Evolutionary conservation across 2,888 invertebrate species (phyloP), one percentile per base, ranked within the genome.

Genomic region (Mythimna albipuncta): DNA sequence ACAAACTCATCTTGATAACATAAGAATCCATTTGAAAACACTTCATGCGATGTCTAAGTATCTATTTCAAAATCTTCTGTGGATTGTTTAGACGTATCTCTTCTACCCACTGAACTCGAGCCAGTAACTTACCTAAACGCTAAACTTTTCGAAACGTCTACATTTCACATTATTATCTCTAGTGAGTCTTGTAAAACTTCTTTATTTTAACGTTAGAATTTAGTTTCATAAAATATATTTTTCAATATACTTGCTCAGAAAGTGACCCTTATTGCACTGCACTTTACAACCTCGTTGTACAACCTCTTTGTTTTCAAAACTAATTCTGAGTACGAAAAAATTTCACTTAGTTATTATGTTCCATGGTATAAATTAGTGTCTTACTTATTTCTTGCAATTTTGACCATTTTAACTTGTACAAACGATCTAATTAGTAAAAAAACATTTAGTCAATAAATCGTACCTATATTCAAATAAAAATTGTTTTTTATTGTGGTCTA

Each of bases 31-130:
- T 89, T 89, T 88, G 82, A 88, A 89, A 90, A 89, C 88, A 89
- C 89, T 91, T 91, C 88, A 90, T 91, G 90, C 87, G 87, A 87
- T 87, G 87, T 84, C 83, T 87, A 77, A 86, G 87, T 89, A 85
- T 85, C 87, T 88, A 87, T 87, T 89, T 82, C 72, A 75, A 81
- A 77, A 89, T 89, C 85, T 88, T 70, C 57, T 47, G 19, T 72
- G 88, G 77, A 72, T 69, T 84, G 86, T 90, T 89, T 81, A 71
- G 68, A 76, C 84, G 21, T 77, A 75, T 76, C 68, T 84, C 65
- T 84, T 70, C 67, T 55, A 66, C 21, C 64, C 66, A 73, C 57
- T 72, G 70, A 73, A 82, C 82, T 74, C 16, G 74, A 35, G 67
- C 73, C 62, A 82, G 82, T 82, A 72, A 67, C 71, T 82, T 57